Percentiles rank a stretch among this genome's conserved stretches.
phyloP scores from a whole-genome alignment of 2,113 vertebrate genomes.

The Coracopsis vasa region DNA sequence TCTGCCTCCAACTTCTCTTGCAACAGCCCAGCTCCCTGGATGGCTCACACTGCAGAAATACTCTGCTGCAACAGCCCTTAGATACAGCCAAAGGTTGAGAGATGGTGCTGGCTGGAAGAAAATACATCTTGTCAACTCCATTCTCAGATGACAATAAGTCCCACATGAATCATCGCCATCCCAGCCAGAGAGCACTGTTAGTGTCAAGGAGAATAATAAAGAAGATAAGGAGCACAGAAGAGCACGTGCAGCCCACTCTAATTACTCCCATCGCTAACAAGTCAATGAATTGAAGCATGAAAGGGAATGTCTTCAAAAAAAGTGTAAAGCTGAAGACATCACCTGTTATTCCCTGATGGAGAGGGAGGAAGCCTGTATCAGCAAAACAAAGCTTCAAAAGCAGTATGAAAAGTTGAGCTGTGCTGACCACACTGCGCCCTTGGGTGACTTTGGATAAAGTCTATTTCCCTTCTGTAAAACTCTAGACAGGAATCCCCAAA shows the following conservation, averaged over 20 bases:
- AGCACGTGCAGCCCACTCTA: neutral
- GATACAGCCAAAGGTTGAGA: neutral
- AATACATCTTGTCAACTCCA: neutral
- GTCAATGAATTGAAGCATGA: neutral
- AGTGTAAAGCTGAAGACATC: neutral
- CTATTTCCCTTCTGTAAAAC: neutral
- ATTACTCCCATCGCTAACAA: neutral
- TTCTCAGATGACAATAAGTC: conserved; percentile 12
- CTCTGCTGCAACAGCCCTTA: neutral
- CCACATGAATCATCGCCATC: neutral
- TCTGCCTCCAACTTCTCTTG: neutral
- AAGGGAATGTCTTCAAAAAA: neutral
- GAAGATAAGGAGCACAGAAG: neutral
- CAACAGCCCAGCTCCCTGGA: neutral
- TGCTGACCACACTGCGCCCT: neutral
- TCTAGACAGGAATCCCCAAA: neutral
- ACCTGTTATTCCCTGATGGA: neutral
- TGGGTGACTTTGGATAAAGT: neutral
- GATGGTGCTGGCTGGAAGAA: neutral
- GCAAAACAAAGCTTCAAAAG: neutral
- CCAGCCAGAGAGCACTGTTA: conserved; percentile 10
- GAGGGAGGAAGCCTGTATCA: neutral
- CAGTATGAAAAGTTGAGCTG: neutral
- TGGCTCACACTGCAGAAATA: neutral
- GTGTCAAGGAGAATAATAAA: conserved; percentile 27